Conservation (phyloP, 1,140 invertebrate species). For the Protaetia brevitarsis region DNA sequence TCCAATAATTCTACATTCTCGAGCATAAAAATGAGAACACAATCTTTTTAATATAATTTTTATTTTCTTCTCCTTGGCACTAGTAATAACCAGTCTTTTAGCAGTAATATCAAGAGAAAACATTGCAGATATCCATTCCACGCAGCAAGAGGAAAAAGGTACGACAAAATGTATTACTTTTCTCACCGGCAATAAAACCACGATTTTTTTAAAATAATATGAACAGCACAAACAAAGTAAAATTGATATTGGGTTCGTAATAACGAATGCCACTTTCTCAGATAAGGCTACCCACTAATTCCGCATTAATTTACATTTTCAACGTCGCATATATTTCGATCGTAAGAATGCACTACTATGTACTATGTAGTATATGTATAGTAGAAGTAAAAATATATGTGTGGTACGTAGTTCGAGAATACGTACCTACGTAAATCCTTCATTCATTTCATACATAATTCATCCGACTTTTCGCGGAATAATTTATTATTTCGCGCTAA, state of each 20-base stretch:
- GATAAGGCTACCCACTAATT: background rate
- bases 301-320: background rate
- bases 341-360: background rate
- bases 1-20: no score
- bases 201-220: slow-evolving; percentile 15
- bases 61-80: no score
- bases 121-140: background rate
- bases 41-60: no score
- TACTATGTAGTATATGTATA: background rate
- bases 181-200: no score
- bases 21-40: no score
- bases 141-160: background rate
- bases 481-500: slow-evolving; percentile 7
- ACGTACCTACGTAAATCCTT: slow-evolving; percentile 8
- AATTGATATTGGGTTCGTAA: background rate
- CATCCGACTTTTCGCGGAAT: background rate
- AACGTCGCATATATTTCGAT: background rate
- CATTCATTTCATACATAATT: slow-evolving; percentile 13
- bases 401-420: no score
- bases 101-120: background rate
- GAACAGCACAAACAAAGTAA: background rate
- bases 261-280: background rate
- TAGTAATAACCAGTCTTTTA: slow-evolving; percentile 7
- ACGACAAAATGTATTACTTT: no score
- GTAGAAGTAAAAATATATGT: background rate